Base-by-base conservation (phyloP, 2,113 vertebrate genomes). In the Thinocorus orbignyianus region DNA sequence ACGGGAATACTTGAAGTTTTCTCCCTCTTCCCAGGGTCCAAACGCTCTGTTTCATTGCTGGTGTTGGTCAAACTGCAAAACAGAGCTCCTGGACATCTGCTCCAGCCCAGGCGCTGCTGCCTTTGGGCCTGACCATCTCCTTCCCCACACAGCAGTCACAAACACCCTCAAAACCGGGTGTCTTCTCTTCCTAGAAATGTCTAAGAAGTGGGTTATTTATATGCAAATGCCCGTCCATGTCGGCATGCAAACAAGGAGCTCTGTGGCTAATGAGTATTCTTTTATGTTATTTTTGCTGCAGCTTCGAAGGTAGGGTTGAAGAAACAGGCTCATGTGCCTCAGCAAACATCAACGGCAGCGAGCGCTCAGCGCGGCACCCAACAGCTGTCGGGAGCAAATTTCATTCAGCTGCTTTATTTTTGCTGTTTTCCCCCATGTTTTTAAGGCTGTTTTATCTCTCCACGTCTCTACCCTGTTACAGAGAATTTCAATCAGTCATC, bases 301-400 rank as follows among this genome's bases (percentile, higher is more conserved):
- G 7, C 17, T 72, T 8, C 2, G 12, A 57, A 30, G 15, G 15
- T 0, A 48, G 55, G 28, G 69, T 9, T 82, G 79, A 37, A 83
- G 70, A 55, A 46, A 49, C 30, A 6, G 1, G 17, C 7, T 2
- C 35, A 12, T 4, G 82, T 13, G 55, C 37, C n/a, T 8, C 7
- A 55, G 74, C 82, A 12, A 31, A 5, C 8, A 82, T 17, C 70
- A 11, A 3, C 42, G 18, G 77, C 62, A 68, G 70, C 0, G 33
- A 87, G 73, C 4, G 0, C 25, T 16, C 41, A 23, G 35, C 1
- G 62, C 3, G 1, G 74, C 57, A 0, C 52, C 1, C 11, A 92
- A 30, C 93, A 88, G 88, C 93, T 86, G 78, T 6, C 31, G 24
- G 4, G 25, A 76, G 79, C 52, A 31, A 60, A 80, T 65, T 57